A percentile compares a stretch with the other conserved stretches of the same genome.
phyloP scores from a whole-genome alignment of 2,797 vertebrate genomes.

The Myoxocephalus aenaeus region DNA sequence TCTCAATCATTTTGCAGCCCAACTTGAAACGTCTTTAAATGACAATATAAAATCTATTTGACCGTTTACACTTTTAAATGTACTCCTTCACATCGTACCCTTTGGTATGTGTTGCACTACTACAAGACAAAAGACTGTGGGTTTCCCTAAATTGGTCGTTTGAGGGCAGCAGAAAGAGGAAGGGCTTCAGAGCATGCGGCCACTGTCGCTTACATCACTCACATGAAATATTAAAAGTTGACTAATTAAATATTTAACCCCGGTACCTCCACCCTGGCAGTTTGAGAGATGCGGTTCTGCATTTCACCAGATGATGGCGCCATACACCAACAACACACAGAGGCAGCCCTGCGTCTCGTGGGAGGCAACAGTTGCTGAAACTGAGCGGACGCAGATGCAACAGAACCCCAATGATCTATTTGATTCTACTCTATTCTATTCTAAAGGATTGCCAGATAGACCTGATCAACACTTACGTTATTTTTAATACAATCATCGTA shows the following conservation, averaged over 20 bases:
- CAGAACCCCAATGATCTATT: neutral
- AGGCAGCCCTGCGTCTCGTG: neutral
- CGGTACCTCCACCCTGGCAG: conserved; percentile 27
- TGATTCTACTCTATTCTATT: neutral
- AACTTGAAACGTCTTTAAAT: neutral
- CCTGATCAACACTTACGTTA: neutral
- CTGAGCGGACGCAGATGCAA: neutral
- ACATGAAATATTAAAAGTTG: conserved; percentile 85
- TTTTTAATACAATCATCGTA: too few species aligned
- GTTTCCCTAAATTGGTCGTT: conserved; percentile 41
- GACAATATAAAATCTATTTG: neutral
- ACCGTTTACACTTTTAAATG: neutral
- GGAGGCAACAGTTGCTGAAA: conserved; percentile 59
- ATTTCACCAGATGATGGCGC: conserved; percentile 78
- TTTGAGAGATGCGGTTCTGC: conserved; percentile 25
- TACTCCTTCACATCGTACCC: neutral
- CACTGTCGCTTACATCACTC: conserved; percentile 78
- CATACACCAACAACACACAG: conserved; percentile 62
- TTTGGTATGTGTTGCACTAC: conserved; percentile 31
- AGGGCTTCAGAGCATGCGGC: conserved; percentile 52
- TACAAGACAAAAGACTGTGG: conserved; percentile 43
- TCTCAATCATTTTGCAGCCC: neutral
- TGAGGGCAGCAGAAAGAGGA: conserved; percentile 42
- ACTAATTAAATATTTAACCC: conserved; percentile 84
- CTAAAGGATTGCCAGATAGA: neutral